A percentile compares a stretch with the other conserved stretches of the same genome.
Evolutionary conservation across 53 echinoderm and acorn worm species (phyloP).

Genomic region (Henricia sp.): DNA sequence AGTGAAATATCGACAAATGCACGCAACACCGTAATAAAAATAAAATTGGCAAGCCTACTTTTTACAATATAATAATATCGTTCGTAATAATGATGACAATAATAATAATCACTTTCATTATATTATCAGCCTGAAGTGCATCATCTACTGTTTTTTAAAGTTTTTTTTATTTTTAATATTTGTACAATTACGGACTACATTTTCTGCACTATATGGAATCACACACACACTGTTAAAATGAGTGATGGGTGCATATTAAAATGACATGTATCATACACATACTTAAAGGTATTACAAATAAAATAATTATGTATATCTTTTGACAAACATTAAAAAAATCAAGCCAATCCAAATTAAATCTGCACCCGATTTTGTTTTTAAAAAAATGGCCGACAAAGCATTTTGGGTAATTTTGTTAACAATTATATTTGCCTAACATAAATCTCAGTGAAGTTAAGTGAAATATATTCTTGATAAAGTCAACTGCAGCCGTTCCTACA

Average conservation of each 20-base stretch:
- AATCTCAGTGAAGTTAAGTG: too few relatives aligned
- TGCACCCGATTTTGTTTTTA: conserved; percentile 27
- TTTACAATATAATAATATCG: conserved; percentile 44
- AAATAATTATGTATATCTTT: conserved; percentile 51
- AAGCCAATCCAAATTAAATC: neutral
- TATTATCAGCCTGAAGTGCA: conserved; percentile 51
- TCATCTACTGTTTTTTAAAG: neutral
- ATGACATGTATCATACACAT: neutral
- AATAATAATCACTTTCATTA: conserved; percentile 38
- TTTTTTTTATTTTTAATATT: conserved; percentile 23
- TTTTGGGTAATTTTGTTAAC: conserved; percentile 22
- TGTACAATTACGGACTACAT: conserved; percentile 47
- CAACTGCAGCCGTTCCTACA: neutral
- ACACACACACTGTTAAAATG: conserved; percentile 56
- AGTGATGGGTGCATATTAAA: neutral
- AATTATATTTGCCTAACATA: too few relatives aligned
- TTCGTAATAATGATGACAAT: conserved; percentile 13
- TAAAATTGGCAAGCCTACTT: conserved; percentile 66
- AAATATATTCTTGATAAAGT: neutral
- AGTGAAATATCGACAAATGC: conserved; percentile 42
- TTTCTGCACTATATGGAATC: conserved; percentile 56
- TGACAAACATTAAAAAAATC: neutral
- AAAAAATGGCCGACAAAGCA: conserved; percentile 7
- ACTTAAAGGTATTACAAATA: conserved; percentile 35
- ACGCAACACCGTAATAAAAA: conserved; percentile 54